These are phyloP conservation scores for Poliocrania exsul DNA, from an alignment of 2,797 vertebrate species.

Conservation along the genomic window DNA sequence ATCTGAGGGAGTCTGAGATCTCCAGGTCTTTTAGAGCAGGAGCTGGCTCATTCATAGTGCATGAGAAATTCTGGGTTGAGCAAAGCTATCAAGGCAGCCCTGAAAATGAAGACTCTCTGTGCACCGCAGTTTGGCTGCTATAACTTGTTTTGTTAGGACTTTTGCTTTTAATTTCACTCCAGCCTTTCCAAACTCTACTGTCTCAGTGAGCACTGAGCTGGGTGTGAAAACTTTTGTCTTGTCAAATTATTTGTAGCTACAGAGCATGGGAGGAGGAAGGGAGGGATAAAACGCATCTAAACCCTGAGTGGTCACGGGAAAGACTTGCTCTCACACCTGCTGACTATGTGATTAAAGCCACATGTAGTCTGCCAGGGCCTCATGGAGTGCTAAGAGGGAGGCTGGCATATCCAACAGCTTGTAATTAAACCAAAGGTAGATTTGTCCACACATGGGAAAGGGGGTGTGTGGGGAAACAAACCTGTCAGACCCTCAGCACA, in stretches of 20 bases:
- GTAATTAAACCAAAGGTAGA: neutral
- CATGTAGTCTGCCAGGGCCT: neutral
- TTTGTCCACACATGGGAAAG: neutral
- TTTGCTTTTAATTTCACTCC: neutral
- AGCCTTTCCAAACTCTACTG: neutral
- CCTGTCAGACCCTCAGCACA: neutral
- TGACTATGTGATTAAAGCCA: neutral
- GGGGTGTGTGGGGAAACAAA: neutral
- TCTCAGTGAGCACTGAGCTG: neutral
- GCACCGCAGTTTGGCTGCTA: neutral
- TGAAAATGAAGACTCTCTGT: neutral
- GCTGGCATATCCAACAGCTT: neutral
- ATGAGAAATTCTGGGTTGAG: neutral
- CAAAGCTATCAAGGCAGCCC: neutral
- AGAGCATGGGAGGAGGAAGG: neutral
- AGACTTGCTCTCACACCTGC: neutral
- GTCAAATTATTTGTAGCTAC: neutral
- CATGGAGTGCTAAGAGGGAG: fast-evolving
- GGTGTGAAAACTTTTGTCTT: neutral
- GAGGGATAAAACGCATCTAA: neutral
- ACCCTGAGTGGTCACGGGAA: neutral
- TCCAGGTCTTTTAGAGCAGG: neutral
- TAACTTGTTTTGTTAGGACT: neutral
- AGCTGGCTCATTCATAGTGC: neutral
- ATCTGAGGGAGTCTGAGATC: neutral